Evolutionary conservation across 2,113 vertebrate genomes (phyloP), one percentile per base, ranked within the genome.

Genomic region (Rhizomys pruinosus): DNA sequence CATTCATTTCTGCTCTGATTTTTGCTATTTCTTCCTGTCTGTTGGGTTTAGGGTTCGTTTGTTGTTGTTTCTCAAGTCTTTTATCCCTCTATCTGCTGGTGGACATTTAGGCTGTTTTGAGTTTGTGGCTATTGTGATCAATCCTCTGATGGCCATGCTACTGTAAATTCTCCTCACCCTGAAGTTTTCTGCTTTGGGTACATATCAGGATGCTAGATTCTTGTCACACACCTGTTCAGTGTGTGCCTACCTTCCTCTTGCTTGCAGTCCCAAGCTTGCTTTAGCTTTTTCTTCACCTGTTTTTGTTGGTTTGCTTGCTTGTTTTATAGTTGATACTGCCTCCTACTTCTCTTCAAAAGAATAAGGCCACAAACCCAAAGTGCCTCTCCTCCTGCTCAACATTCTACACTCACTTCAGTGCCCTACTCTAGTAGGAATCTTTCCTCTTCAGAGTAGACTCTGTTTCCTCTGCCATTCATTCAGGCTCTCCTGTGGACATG

Each of bases 401-500:
- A 42, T 61, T 59, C 61, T 37, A 72, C 8, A 2, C 23, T 42
- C 63, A 47, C 37, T 27, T 77, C 22, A 34, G 8, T 34, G 39
- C 5, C 11, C 63, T 0, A 5, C 4, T 11, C 76, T 11, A 42
- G 85, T 39, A 6, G 23, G 39, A 76, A 10, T 57, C 15, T 0
- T 10, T 10, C 16, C 27, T 66, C 34, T 37, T 88, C 39, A 59
- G 47, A 79, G 57, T 25, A 64, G 32, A 84, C 34, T n/a, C 55
- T 13, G 16, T 44, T 27, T 39, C 7, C 78, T 81, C 55, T 72
- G 66, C 68, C 39, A n/a, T 12, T 47, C 29, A 15, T 72, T 93
- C 27, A 19, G 17, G 19, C 37, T 29, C 20, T n/a, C 32, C 29
- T 32, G 1, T 9, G 42, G 1, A 3, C 7, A 12, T 27, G 71